Percentiles rank a stretch among this genome's conserved stretches.
Conservation (phyloP, 2,797 vertebrate species). For the Cossypha heuglini region DNA sequence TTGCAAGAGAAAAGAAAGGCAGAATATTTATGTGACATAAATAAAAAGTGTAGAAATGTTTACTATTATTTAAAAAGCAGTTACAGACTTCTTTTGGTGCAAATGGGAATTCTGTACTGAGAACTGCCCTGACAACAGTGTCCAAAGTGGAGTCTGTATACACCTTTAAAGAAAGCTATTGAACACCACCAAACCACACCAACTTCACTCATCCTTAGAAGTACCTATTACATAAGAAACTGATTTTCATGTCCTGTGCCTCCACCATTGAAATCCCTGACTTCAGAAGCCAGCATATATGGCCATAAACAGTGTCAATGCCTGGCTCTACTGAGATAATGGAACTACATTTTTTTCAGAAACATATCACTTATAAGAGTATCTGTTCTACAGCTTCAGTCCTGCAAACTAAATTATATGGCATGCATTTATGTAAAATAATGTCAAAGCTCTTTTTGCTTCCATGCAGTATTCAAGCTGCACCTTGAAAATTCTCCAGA, state of each 20-base stretch:
- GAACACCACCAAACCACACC: background rate
- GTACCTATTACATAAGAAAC: background rate
- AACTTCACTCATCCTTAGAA: background rate
- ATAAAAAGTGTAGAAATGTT: background rate
- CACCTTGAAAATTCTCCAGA: background rate
- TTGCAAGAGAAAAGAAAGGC: background rate
- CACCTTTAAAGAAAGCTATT: background rate
- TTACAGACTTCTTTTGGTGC: background rate
- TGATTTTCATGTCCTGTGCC: background rate
- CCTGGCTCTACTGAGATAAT: background rate
- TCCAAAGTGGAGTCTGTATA: background rate
- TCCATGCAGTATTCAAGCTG: background rate
- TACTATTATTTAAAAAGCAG: background rate
- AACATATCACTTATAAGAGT: background rate
- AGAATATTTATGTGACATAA: background rate
- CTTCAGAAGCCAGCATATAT: background rate
- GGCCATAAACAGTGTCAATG: background rate
- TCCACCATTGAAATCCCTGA: background rate
- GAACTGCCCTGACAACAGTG: background rate
- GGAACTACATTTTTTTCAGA: background rate
- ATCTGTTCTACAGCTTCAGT: background rate
- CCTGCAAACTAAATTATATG: background rate
- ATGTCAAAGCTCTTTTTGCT: background rate
- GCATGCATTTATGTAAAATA: background rate
- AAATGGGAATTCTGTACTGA: background rate